Evolutionary conservation across 1,140 invertebrate species (phyloP), one percentile per base, ranked within the genome.

Genomic region (Leguminivora glycinivorella): DNA sequence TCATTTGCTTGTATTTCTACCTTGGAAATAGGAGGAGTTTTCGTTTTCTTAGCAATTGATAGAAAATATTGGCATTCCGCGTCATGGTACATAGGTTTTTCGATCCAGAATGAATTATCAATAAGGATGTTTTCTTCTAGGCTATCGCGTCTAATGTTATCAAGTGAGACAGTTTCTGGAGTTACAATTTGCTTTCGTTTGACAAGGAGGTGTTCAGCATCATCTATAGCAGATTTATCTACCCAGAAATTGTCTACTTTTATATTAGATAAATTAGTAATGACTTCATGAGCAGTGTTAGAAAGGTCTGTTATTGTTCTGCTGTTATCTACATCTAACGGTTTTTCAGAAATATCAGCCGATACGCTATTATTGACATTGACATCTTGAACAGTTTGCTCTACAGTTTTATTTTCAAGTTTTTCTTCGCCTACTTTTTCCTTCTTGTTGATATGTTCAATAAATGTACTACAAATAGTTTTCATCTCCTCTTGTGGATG

Each of bases 1-100:
- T 92, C 89, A 43, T 89, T 86, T 29, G 80, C 75, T 74, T 88
- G 82, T 74, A 90, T 80, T 72, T 91, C 82, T 66, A 84, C 79
- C 71, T 89, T 80, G 72, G 80, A 73, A 74, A 84, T 80, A 47
- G 77, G 79, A 77, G 80, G 72, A 71, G 90, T 83, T 73, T 92
- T 92, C 70, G 84, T 60, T 90, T 92, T 78, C 71, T 84, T 78
- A 81, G 91, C 84, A 75, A 93, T 85, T 83, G 81, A 86, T 68
- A 85, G 82, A 82, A 88, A 93, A 88, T 88, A 95, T 82, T 92
- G 81, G 73, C 93, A 92, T 84, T 95, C 94, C 4, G 94, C 94
- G 70, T 94, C 93, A 74, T 94, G 92, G 76, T 95, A 95, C 9
- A 90, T 69, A 75, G 88, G 83, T 81, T 94, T 95, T 14, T 93